phyloP scores from a whole-genome alignment of 2,797 vertebrate species.

The Etheostoma perlongum region DNA sequence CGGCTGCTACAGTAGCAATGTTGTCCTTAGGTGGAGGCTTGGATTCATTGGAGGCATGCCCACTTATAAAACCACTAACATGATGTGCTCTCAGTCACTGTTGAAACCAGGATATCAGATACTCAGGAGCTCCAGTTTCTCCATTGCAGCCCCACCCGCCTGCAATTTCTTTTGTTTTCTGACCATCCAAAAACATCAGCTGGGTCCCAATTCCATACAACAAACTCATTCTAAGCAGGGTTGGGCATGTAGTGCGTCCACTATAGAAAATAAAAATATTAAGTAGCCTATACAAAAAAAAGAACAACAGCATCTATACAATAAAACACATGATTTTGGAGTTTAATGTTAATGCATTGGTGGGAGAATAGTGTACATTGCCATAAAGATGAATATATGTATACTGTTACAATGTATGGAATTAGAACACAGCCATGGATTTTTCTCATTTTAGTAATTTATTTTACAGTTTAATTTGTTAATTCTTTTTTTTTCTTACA shows the following conservation, averaged over 20 bases:
- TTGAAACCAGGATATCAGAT: neutral
- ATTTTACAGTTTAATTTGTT: neutral
- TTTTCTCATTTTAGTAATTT: neutral
- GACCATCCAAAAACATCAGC: neutral
- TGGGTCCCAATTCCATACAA: neutral
- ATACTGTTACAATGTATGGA: neutral
- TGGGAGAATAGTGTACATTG: too few relatives aligned
- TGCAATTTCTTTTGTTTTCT: neutral
- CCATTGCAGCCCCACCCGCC: neutral
- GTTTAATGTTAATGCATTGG: too few relatives aligned
- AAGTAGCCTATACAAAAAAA: neutral
- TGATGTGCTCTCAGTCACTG: neutral
- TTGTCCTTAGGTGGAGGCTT: conserved; percentile 60
- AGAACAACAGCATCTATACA: too few relatives aligned
- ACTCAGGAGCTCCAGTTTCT: neutral
- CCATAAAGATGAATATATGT: neutral
- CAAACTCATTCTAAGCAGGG: neutral
- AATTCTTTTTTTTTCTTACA: neutral
- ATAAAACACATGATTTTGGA: neutral
- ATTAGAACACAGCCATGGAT: neutral
- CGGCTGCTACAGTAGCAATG: conserved; percentile 39
- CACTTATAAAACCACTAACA: conserved; percentile 30
- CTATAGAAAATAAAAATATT: neutral
- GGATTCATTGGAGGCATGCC: conserved; percentile 12
- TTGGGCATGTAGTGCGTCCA: neutral